phyloP scores from a whole-genome alignment of 2,888 invertebrate genomes.

The Gymnocheta viridis region DNA sequence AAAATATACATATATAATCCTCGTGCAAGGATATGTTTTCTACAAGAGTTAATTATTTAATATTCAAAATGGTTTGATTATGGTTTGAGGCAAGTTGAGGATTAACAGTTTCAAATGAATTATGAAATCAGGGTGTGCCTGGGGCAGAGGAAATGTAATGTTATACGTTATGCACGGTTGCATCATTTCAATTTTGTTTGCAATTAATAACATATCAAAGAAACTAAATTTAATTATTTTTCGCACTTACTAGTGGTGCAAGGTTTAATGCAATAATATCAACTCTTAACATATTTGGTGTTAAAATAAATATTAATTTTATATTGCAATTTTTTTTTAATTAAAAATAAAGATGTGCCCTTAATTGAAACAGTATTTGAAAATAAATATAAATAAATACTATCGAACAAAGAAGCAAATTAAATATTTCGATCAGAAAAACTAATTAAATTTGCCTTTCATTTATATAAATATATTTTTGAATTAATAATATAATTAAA shows the following conservation, averaged over 20 bases:
- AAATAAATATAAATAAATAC: neutral
- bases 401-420: slow-evolving; percentile 2
- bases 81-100: neutral
- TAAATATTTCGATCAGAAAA: neutral
- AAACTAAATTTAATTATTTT: no score
- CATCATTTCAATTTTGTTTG: neutral
- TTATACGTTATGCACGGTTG: neutral
- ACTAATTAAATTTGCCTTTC: slow-evolving; percentile 33
- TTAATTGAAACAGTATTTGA: no score
- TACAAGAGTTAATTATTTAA: slow-evolving; percentile 46
- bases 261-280: no score
- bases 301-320: no score
- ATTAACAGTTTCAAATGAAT: neutral
- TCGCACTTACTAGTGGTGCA: no score
- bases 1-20: slow-evolving; percentile 40
- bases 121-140: neutral
- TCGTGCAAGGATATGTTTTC: slow-evolving; percentile 28
- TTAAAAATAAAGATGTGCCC: no score
- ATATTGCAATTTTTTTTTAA: no score
- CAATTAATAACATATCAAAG: no score
- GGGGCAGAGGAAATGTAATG: neutral
- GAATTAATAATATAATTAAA: neutral
- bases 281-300: no score
- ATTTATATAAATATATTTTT: slow-evolving; percentile 16
- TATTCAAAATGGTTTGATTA: slow-evolving; percentile 3